Evolutionary conservation across 2,113 vertebrate species (phyloP), one percentile per base, ranked within the genome.

Genomic region (Harpagus bidentatus): DNA sequence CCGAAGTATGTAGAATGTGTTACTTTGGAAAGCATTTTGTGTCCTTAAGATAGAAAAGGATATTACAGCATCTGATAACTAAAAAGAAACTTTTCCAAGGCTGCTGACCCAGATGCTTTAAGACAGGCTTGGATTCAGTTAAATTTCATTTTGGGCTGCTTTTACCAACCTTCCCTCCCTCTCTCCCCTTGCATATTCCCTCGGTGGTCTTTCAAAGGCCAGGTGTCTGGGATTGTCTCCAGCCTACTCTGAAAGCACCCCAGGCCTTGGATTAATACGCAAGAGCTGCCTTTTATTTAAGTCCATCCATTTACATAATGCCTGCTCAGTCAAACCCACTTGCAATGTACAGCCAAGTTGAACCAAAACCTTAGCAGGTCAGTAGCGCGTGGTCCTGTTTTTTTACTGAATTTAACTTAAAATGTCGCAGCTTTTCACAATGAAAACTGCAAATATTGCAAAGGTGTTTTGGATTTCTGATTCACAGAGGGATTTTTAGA

Each of bases 221-320:
- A 98, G 98, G 98, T 99, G 98, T 97, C 97, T 96, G 98, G 97
- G 97, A 98, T 98, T 98, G 98, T 98, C 98, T 98, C 96, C 98
- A 98, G 96, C 80, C 94, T 89, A 23, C 86, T 95, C 95, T 94
- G 76, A 98, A 98, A 98, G 97, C 98, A 98, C 98, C 96, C 96
- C 96, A 96, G 98, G 97, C 96, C 85, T 97, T 92, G 97, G 97
- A 98, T 98, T 98, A 98, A 85, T 93, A 82, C 69, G 3, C 0
- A 67, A 97, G 97, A 94, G 78, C 95, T 84, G 95, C 92, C 96
- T 98, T 98, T 98, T 96, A 97, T 98, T 97, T 92, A 82, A 86
- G 92, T 66, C 42, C 61, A 72, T 73, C 82, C 82, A 95, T 97
- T 98, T 98, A 97, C 98, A 98, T 98, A 98, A 98, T 96, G 97